These are phyloP conservation scores for Cryptocephalus moraei DNA, from an alignment of 2,888 invertebrate species.

Conservation along the genomic window DNA sequence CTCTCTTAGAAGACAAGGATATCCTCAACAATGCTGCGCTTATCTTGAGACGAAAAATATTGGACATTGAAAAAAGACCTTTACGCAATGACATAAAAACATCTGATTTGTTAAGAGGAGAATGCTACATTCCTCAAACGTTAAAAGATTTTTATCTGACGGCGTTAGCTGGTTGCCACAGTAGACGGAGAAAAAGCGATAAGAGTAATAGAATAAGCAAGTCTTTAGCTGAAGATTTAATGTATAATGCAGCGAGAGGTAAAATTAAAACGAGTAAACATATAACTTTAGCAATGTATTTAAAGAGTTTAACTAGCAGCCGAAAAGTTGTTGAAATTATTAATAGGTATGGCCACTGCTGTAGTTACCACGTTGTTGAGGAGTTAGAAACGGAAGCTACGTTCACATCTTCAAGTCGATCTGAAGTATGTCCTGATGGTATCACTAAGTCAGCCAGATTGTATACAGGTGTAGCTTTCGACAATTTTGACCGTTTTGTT, in stretches of 20 bases:
- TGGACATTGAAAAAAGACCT: slow-evolving; percentile 1
- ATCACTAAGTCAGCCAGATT: slow-evolving; percentile 3
- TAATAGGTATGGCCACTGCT: slow-evolving; percentile 12
- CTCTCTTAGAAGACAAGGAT: slow-evolving; percentile 1
- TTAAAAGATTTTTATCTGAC: slow-evolving; percentile 2
- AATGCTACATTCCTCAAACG: background rate
- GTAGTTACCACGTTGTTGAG: slow-evolving; percentile 7
- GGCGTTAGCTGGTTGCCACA: background rate
- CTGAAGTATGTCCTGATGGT: slow-evolving; percentile 8
- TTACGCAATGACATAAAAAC: background rate
- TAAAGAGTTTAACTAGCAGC: slow-evolving; percentile 11
- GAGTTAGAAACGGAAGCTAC: slow-evolving; percentile 14
- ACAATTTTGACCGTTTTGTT: too few relatives aligned
- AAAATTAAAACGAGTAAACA: slow-evolving; percentile 10
- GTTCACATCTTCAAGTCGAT: slow-evolving; percentile 2
- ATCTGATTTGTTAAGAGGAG: background rate
- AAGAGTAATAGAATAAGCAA: background rate
- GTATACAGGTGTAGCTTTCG: slow-evolving; percentile 10
- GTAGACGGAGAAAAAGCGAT: background rate
- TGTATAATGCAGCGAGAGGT: slow-evolving; percentile 8
- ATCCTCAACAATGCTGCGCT: background rate
- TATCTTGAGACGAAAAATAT: background rate
- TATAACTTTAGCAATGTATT: slow-evolving; percentile 7
- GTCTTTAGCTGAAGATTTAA: slow-evolving; percentile 5
- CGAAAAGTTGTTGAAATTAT: slow-evolving; percentile 10